These are phyloP conservation scores for Seriola quinqueradiata DNA, from an alignment of 2,113 vertebrate species.

Conservation along the genomic window DNA sequence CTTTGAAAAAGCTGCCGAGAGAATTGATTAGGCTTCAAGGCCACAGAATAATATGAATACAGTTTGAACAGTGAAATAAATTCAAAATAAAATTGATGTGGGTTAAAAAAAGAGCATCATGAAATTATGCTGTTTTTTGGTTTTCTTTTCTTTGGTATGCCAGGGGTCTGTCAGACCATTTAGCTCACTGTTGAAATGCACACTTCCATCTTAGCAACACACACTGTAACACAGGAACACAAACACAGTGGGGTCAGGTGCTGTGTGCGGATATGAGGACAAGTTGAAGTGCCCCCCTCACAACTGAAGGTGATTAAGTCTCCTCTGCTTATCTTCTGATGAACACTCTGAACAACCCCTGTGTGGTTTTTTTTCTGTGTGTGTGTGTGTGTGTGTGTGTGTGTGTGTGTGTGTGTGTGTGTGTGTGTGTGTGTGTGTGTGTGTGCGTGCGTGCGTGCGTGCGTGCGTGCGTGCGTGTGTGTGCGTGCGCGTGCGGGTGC, in stretches of 20 bases:
- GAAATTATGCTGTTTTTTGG: neutral
- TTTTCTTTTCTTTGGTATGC: conserved; percentile 7
- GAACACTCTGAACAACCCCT: conserved; percentile 74
- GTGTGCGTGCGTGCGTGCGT: no score
- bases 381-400: conserved; percentile 4
- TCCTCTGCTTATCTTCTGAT: conserved; percentile 84
- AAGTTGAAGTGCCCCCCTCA: conserved; percentile 81
- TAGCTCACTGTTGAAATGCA: conserved; percentile 50
- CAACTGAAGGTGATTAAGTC: conserved; percentile 83
- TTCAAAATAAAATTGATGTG: conserved; percentile 16
- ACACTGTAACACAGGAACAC: conserved; percentile 31
- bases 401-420: no score
- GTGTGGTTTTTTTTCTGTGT: conserved; percentile 20
- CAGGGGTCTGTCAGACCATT: neutral
- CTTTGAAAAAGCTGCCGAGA: conserved; percentile 16
- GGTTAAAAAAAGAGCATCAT: neutral
- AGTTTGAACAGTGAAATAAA: conserved; percentile 22
- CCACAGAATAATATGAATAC: conserved; percentile 27
- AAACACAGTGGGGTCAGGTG: conserved; percentile 64
- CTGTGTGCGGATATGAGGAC: conserved; percentile 73
- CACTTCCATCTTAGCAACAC: conserved; percentile 34
- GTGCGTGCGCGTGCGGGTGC: neutral
- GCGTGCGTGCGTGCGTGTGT: no score
- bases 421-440: conserved; percentile 14
- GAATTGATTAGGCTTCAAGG: conserved; percentile 46